phyloP scores from a whole-genome alignment of 2,113 vertebrate genomes.

The Tragelaphus buxtoni region DNA sequence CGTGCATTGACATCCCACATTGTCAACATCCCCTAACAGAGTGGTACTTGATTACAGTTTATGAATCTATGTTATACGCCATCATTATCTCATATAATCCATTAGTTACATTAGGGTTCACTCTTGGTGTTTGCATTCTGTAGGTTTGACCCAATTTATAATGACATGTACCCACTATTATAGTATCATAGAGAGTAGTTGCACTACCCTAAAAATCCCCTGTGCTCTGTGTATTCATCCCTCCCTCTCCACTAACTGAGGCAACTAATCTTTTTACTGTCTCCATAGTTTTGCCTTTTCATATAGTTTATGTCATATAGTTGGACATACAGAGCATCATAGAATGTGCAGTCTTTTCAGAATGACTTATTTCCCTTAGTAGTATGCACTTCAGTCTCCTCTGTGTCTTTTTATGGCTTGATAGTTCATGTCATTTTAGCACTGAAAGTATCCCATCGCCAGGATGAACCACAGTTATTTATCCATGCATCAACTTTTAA shows the following conservation, averaged over 20 bases:
- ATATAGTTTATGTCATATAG: neutral
- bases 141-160: neutral
- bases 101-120: neutral
- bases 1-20: neutral
- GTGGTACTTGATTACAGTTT: neutral
- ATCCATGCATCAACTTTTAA: neutral
- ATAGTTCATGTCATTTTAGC: neutral
- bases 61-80: neutral
- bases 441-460: neutral
- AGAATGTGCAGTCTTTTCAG: neutral
- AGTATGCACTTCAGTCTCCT: neutral
- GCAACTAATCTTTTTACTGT: neutral
- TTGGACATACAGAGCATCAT: neutral
- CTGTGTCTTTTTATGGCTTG: neutral
- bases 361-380: neutral
- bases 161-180: neutral
- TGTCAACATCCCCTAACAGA: neutral
- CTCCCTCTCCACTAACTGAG: neutral
- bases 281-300: neutral
- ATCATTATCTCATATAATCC: neutral
- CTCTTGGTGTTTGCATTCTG: neutral
- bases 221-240: neutral
- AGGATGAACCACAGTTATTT: neutral
- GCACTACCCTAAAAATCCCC: neutral
- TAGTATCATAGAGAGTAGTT: neutral